Base-by-base conservation (phyloP, 2,113 vertebrate species). In the Archilochus colubris region DNA sequence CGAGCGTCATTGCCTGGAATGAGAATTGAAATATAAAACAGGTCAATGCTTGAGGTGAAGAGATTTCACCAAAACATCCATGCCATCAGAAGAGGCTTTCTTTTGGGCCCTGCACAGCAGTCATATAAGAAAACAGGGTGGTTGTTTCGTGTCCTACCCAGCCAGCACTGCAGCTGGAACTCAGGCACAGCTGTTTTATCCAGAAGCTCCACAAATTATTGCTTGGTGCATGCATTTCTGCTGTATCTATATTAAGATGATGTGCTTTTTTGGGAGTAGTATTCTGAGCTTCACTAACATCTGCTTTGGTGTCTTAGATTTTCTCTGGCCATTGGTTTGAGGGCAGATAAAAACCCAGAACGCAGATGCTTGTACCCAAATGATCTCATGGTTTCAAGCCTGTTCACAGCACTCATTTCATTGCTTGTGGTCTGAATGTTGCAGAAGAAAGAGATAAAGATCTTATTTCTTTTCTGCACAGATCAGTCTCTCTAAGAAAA, bases 1-100 rank as follows among this genome's bases (percentile, higher is more conserved):
- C 98, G 3, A 97, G 79, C 0, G 99, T 98, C 80, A 96, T 92
- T 73, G 98, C 99, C 99, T 99, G 94, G 18, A 91, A 62, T 14
- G 7, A 89, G 79, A 88, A 93, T 0, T 43, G 77, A 93, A 95
- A 96, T 25, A 72, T 14, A 82, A 13, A 86, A 17, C 12, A 36
- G 48, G 36, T 24, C 40, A 36, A 18, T 54, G 80, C 31, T 43
- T 12, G 51, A 64, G 50, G 4, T 9, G 43, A 28, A 72, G 9
- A 38, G 28, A 12, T 58, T 54, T 66, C 54, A 57, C 68, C 55
- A 21, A 36, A 76, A 31, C 44, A 58, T 10, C 3, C 3, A 5
- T 21, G 62, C 48, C 55, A 24, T 28, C 33, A 55, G n/a, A 74
- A 77, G 58, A 88, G 48, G 59, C 50, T 57, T 59, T 61, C 51